These are phyloP conservation scores for Ormia ochracea DNA, from an alignment of 2,888 invertebrate genomes.

Conservation along the genomic window DNA sequence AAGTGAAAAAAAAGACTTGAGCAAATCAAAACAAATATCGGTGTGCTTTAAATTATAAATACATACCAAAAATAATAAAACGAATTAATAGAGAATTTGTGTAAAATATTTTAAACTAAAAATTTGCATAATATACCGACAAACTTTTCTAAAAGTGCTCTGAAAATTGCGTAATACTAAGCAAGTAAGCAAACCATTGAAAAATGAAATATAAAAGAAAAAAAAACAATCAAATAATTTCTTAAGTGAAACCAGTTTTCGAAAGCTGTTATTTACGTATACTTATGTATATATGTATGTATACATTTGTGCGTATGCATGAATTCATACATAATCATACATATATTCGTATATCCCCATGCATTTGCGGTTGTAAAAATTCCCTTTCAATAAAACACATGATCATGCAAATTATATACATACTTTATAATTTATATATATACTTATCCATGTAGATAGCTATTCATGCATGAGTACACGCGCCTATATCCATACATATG, in stretches of 20 bases:
- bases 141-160: conserved; percentile 15
- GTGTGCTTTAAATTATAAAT: neutral
- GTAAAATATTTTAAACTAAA: conserved; percentile 16
- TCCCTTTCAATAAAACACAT: conserved; percentile 22
- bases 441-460: no score
- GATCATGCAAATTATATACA: conserved; percentile 37
- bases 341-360: no score
- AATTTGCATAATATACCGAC: conserved; percentile 8
- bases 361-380: no score
- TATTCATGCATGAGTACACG: no score
- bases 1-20: conserved; percentile 10
- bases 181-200: neutral
- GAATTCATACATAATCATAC: no score
- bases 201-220: conserved; percentile 2
- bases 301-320: no score
- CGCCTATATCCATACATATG: no score
- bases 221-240: neutral
- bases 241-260: conserved; percentile 45
- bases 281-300: no score
- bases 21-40: conserved; percentile 11
- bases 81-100: neutral
- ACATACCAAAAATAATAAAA: neutral
- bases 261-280: neutral
- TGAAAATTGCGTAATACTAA: conserved; percentile 59
- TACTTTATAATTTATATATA: no score